Conservation (phyloP, 2,113 vertebrate genomes). For the Thamnophis sirtalis region DNA sequence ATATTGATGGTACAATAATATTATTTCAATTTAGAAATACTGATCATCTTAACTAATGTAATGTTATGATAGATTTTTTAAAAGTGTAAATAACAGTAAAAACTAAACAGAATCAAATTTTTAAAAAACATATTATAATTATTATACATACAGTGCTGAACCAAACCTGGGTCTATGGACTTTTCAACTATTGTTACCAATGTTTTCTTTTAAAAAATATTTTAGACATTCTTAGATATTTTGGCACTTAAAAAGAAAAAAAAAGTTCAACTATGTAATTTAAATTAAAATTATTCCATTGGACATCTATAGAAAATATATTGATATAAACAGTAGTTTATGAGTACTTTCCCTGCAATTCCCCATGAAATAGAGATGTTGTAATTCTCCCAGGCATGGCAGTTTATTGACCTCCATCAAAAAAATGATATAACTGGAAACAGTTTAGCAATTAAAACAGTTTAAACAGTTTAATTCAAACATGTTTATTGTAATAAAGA, state of each 20-base stretch:
- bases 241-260: not conserved
- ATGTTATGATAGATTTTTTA: not conserved
- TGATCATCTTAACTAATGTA: not conserved
- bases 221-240: not conserved
- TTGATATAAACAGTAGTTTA: not conserved
- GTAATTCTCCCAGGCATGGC: not conserved
- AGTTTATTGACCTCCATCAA: not conserved
- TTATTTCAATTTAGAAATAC: not conserved
- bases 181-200: not conserved
- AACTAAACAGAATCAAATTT: not conserved
- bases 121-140: not conserved
- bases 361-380: not conserved
- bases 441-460: not conserved
- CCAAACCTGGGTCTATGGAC: not conserved
- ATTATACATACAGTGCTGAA: not conserved
- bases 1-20: not conserved
- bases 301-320: not conserved
- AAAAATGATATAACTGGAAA: not conserved
- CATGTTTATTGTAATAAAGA: not conserved
- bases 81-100: not conserved
- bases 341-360: not conserved
- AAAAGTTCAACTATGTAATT: not conserved
- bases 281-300: not conserved
- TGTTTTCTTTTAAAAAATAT: not conserved
- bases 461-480: conserved; percentile 10